A percentile compares a stretch with the other conserved stretches of the same genome.
These are phyloP conservation scores for Orientallactaga sibirica DNA, from an alignment of 2,797 vertebrate genomes.

Conservation along the genomic window DNA sequence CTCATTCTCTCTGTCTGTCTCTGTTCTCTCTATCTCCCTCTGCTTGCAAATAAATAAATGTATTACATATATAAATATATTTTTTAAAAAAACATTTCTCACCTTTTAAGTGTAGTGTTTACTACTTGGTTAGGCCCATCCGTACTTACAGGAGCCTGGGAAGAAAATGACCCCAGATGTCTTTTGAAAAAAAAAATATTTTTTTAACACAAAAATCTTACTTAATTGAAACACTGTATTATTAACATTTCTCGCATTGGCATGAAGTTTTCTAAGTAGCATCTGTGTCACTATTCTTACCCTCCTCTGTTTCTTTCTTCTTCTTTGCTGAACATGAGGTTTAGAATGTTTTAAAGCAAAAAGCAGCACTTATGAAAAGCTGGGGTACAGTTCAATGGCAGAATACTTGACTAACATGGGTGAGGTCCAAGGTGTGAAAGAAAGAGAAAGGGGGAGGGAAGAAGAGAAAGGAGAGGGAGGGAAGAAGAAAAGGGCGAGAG, in stretches of 20 bases:
- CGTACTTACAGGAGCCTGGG: neutral
- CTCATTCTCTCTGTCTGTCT: no score
- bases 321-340: neutral
- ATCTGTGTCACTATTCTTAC: neutral
- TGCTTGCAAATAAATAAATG: no score
- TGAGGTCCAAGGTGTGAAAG: neutral
- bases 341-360: conserved; percentile 16
- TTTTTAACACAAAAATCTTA: conserved; percentile 49
- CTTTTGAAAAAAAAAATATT: conserved; percentile 59
- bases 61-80: no score
- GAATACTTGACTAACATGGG: neutral
- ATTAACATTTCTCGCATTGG: neutral
- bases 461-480: neutral
- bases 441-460: neutral
- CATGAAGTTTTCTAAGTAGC: neutral
- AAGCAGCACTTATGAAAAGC: neutral
- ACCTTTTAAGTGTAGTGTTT: neutral
- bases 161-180: conserved; percentile 60
- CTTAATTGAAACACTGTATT: conserved; percentile 44
- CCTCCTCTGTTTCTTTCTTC: neutral
- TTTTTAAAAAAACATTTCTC: no score
- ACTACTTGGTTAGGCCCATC: conserved; percentile 14
- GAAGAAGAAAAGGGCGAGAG: no score
- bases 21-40: no score
- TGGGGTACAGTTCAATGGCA: neutral